Base-by-base conservation (phyloP, 2,113 vertebrate species). In the Phylloscopus trochilus region DNA sequence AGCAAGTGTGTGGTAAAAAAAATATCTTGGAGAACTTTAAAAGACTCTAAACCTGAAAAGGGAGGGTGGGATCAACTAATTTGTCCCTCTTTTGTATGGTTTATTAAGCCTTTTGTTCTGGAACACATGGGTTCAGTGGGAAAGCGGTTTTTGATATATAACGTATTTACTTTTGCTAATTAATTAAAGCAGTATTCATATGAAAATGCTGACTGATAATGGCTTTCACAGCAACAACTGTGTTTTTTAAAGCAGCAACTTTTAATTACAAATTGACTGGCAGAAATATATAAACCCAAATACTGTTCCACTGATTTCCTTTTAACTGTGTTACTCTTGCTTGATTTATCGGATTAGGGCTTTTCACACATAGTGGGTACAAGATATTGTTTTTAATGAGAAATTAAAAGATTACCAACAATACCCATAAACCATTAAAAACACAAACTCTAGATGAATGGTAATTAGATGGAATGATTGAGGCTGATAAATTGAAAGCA, bases 191-290 rank as follows among this genome's bases (percentile, higher is more conserved):
- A 97, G 98, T 98, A 98, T 98, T 99, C 98, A 98, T 98, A 98
- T 98, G 98, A 99, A 99, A 99, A 99, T 99, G 98, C 97, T 90
- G 98, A 97, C 98, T 98, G 98, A 99, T 99, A 99, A 98, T 98
- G 98, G 98, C 97, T 98, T 98, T 98, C 98, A 96, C 97, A 98
- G 98, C 98, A 99, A 98, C 98, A 98, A 99, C 98, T 98, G 93
- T 97, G 97, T 97, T 97, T 98, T 98, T 98, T 98, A 97, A 97
- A 97, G 97, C 97, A 97, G 98, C 97, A 98, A 98, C 98, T 98
- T 99, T 98, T 99, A 99, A 99, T 99, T 99, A 99, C 97, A 97
- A 97, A 97, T 98, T 98, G 97, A 97, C 96, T 97, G 97, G 96
- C 97, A 98, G 97, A 97, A 98, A 97, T 97, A 97, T 97, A 97